A percentile compares a stretch with the other conserved stretches of the same genome.
Evolutionary conservation across 2,797 vertebrate species (phyloP).

Genomic region (Macropodus opercularis): DNA sequence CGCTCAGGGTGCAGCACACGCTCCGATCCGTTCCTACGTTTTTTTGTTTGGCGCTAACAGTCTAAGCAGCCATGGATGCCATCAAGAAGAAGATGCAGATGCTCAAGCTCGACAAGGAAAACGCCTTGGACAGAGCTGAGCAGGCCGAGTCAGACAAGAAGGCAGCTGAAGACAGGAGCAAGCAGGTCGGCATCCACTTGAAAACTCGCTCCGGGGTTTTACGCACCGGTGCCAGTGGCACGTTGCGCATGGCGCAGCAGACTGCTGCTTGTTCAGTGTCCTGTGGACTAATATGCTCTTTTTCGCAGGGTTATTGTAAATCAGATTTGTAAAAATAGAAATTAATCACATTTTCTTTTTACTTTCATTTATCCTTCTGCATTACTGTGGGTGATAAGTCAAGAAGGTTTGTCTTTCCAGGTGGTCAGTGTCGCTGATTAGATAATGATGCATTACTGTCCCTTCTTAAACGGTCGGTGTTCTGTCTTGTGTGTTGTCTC

Average conservation of each 20-base stretch:
- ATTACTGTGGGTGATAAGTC: not conserved
- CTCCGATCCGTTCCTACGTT: slow-evolving; percentile 63
- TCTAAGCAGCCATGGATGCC: slow-evolving; percentile 93
- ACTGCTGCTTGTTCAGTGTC: not conserved
- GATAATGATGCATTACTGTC: not conserved
- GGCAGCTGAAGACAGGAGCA: slow-evolving; percentile 95
- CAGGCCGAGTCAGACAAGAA: slow-evolving; percentile 98
- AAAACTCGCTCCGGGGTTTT: slow-evolving; percentile 31
- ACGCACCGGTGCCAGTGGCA: slow-evolving; percentile 41
- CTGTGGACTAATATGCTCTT: not conserved
- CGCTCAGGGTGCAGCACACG: slow-evolving; percentile 77
- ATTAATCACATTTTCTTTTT: not conserved
- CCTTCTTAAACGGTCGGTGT: not conserved
- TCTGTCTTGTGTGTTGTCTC: slow-evolving; percentile 13
- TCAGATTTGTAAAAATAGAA: not conserved
- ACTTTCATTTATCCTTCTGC: not conserved
- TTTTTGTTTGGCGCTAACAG: slow-evolving; percentile 60
- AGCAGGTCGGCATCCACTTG: slow-evolving; percentile 86
- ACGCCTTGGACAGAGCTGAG: slow-evolving; percentile 96
- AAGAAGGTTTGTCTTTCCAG: not conserved
- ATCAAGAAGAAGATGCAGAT: no score
- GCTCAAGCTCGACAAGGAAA: slow-evolving; percentile 99
- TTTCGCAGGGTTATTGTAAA: not conserved
- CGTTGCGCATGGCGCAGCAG: slow-evolving; percentile 3
- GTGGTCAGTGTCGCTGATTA: not conserved